A percentile compares a stretch with the other conserved stretches of the same genome.
Conservation (phyloP, 2,888 invertebrate genomes). For the Seira musarum region DNA sequence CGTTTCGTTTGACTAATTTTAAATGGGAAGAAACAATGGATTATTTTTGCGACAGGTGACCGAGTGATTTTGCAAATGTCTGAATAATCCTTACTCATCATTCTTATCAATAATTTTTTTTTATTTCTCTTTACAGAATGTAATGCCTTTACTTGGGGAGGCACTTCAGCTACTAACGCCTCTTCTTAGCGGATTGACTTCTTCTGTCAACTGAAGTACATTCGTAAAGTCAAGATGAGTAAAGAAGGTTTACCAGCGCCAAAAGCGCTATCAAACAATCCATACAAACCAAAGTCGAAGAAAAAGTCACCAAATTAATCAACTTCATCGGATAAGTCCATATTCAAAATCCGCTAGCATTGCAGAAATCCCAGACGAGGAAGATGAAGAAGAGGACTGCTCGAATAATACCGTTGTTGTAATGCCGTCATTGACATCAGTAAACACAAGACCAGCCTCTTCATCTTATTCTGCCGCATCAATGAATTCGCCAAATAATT, state of each 20-base stretch:
- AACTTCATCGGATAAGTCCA: constrained; percentile 11
- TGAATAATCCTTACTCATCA: too few relatives aligned
- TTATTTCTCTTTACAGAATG: background rate
- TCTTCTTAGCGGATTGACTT: background rate
- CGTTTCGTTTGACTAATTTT: too few relatives aligned
- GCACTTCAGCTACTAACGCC: background rate
- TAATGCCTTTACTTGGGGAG: background rate
- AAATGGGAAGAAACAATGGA: too few relatives aligned
- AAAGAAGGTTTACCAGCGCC: constrained; percentile 11
- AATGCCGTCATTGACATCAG: constrained; percentile 9
- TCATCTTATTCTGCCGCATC: constrained; percentile 18
- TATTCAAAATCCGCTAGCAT: constrained; percentile 24
- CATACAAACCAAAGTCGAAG: background rate
- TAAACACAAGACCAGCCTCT: constrained; percentile 15
- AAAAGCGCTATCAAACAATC: background rate
- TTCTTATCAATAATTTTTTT: background rate
- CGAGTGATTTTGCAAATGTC: too few relatives aligned
- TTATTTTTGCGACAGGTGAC: too few relatives aligned
- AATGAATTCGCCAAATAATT: constrained; percentile 11
- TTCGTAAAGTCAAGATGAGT: constrained; percentile 38
- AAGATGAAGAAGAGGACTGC: constrained; percentile 9
- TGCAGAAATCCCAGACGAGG: background rate
- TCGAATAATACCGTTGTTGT: constrained; percentile 14
- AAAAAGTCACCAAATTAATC: background rate
- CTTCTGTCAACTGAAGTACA: background rate